Evolutionary conservation across 2,888 invertebrate genomes (phyloP).

Genomic region (Galeruca laticollis): DNA sequence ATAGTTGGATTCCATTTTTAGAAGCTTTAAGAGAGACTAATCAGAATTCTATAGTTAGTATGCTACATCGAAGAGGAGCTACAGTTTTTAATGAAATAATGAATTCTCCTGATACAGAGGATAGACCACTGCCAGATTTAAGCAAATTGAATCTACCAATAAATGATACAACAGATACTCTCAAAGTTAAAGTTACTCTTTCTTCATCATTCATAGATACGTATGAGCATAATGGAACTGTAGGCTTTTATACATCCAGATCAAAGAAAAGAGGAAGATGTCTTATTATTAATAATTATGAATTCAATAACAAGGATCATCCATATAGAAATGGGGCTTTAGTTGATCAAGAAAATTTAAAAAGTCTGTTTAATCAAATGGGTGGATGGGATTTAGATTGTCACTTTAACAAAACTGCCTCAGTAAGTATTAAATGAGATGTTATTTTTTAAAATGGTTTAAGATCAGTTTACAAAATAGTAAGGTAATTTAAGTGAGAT

Average conservation of each 20-base stretch:
- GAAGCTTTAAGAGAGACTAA: conserved; percentile 46
- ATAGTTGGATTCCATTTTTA: conserved; percentile 46
- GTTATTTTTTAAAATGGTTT: too few species aligned
- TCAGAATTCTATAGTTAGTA: conserved; percentile 44
- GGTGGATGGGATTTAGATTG: conserved; percentile 53
- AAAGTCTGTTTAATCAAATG: conserved; percentile 73
- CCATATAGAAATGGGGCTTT: conserved; percentile 70
- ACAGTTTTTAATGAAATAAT: conserved; percentile 25
- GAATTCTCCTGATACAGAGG: conserved; percentile 3
- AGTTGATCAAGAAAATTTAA: conserved; percentile 71
- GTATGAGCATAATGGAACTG: conserved; percentile 49
- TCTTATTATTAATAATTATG: conserved; percentile 73
- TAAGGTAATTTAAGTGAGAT: too few species aligned
- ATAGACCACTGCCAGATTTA: conserved; percentile 5
- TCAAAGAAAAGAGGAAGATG: conserved; percentile 72
- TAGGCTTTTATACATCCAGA: conserved; percentile 67
- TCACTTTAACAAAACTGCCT: conserved; percentile 42
- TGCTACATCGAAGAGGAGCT: conserved; percentile 30
- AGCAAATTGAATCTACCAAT: conserved; percentile 26
- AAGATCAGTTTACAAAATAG: too few species aligned
- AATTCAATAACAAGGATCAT: conserved; percentile 66
- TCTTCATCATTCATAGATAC: conserved; percentile 51
- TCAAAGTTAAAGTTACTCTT: conserved; percentile 46
- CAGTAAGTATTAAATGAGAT: conserved; percentile 37
- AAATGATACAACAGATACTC: conserved; percentile 38